Base-by-base conservation (phyloP, 2,888 invertebrate genomes). In the Catocala sponsa region DNA sequence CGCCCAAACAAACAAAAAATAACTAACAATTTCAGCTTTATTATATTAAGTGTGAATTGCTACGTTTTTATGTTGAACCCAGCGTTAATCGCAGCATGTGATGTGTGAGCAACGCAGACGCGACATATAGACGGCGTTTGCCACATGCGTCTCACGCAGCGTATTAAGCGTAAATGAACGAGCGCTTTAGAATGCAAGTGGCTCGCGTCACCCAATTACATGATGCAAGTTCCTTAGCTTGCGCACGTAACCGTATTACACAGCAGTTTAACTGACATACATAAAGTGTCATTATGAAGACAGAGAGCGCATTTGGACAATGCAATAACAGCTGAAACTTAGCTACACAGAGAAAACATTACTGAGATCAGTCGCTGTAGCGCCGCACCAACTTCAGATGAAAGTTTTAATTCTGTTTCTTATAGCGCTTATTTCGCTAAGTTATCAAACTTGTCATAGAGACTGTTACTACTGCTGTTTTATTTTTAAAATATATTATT, bases 321-420 rank as follows among this genome's bases (percentile, higher is more conserved):
- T 59, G 68, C 59, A 68, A 67, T 76, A 71, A 67, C 63, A 65
- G 54, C 59, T 65, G 38, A 56, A 72, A 74, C 57, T 68, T 73
- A 35, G 59, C 50, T 15, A 53, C 65, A 65, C 65, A 73, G 38
- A 63, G 50, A 58, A 73, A 67, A 55, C 54, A 58, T 66, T 35
- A 59, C 43, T 56, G 63, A 74, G 68, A 62, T 54, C 65, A 71
- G 62, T 59, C 25, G 60, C 60, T 69, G 44, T 47, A 66, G 57
- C 62, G 64, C 72, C 65, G 43, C 60, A 63, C 60, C 81, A 86
- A 81, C 81, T 85, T 85, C 80, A 76, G 77, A 76, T 67, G 72
- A 65, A 84, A 87, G 81, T 87, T 87, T 86, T 87, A 86, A 87
- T 86, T 82, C 78, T 80, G 83, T 84, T 83, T 81, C 80, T 78